Evolutionary conservation across 2,888 invertebrate species (phyloP), one percentile per base, ranked within the genome.

Genomic region (Osmoderma eremita): DNA sequence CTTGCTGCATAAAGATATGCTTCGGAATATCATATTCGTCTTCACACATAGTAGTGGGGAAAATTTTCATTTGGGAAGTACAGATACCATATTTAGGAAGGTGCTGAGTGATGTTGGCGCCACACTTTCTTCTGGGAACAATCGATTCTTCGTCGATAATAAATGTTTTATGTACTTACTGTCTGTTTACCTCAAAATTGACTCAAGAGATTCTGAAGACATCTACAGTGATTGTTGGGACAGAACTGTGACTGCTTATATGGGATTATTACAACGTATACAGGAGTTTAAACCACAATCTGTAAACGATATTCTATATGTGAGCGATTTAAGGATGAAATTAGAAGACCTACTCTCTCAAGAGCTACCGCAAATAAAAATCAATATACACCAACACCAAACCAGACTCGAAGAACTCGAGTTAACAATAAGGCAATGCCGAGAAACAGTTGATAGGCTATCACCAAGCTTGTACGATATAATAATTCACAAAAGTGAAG

Each of bases 71-170:
- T 13, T n/a, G 3, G 22, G 13, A 13, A 8, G 6, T 12, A 42
- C 42, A 1, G 15, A 42, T 3, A 1, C n/a, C 1, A 42, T 56
- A 6, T 18, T 48, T 8, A n/a, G 2, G 8, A 12, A 48, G n/a
- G 17, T 48, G 18, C 3, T 18, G 17, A 15, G 17, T 1, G 12
- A 48, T 48, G 3, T 48, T 48, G 8, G 20, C 6, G 18, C 12
- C 6, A 20, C 10, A 20, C 15, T 8, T 12, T 8, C 3, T 48
- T 12, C 6, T 15, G 12, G 6, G 12, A 48, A 42, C 20, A 56
- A 56, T 39, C 13, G 18, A 8, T 42, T 56, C 15, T 22, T 22
- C 2, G 13, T 56, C 6, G 56, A 56, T 56, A 56, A 56, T 8
- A 22, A 13, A 41, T 41, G 42, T 13, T 56, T 42, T 42, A 41